Evolutionary conservation across 2,797 vertebrate genomes (phyloP), one percentile per base, ranked within the genome.

Genomic region (Pipistrellus pipistrellus): DNA sequence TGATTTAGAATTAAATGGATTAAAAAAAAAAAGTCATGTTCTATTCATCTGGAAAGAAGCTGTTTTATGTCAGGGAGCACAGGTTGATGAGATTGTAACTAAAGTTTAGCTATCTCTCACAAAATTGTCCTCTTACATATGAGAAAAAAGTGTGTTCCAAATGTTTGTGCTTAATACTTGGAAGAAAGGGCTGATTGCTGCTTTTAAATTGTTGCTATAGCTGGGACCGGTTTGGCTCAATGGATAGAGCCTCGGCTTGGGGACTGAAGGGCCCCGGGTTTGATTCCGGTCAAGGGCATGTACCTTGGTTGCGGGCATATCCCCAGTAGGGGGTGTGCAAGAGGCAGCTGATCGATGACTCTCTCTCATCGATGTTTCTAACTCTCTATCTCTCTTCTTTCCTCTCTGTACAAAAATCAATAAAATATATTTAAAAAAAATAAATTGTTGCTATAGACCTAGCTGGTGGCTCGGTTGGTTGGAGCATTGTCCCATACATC

Each of bases 131-230:
- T 95, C 23, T 44, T 68, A 53, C 68, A 59, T 21, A 73, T 11
- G 21, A 87, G 32, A 95, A 91, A 72, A 21, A 84, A 89, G 25
- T 59, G 51, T 80, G 84, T 76, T 80, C 71, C 68, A 66, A 93
- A 89, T 66, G 30, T 82, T 57, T 44, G 10, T 72, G 88, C 62
- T 93, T 76, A 90, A 93, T 91, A 89, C 80, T 32, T 68, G 35
- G 53, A 94, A 68, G 59, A 90, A 75, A 68, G 66, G 21, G 80
- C 78, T 94, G 55, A 82, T 35, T 86, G 76, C 55, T 87, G 75
- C 81, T 75, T 23, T 84, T 44, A 84, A 81, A 38, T 51, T 90
- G 48, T 82, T 59, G n/a, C 57, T 68, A 68, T 68, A 20, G 64
- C 38, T 1, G 38, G 38, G 38, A 41, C 38, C 3, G 38, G 38